Evolutionary conservation across 2,888 invertebrate genomes (phyloP), one percentile per base, ranked within the genome.

Genomic region (Troilus luridus): DNA sequence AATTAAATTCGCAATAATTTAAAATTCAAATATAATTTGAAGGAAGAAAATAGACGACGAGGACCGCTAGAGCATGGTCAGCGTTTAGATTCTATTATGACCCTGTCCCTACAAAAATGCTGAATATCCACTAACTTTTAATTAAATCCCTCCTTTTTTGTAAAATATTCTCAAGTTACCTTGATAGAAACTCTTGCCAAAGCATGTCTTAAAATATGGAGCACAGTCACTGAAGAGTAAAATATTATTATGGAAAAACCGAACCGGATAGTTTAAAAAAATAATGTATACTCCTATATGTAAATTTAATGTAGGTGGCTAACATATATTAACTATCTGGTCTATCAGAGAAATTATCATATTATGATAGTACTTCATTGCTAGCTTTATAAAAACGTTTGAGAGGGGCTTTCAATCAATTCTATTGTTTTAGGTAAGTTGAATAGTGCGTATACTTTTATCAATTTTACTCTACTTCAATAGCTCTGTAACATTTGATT

Each of bases 121-220:
- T 77, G 72, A 77, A 77, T 77, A 77, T 77, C 72, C 41, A 17
- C 41, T 19, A 77, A 77, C 72, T 77, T 77, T 77, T 77, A 77
- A 77, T 77, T 77, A 77, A 77, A 77, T 77, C 72, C 12, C 9
- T 19, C 19, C 41, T 77, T 77, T 27, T 19, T 27, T 8, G 17
- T 77, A 77, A 77, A 41, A 77, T 77, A 77, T 77, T 77, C 72
- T 77, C 7, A 77, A 77, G 41, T 27, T 7, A 17, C 41, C 8
- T 27, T 17, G 19, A 41, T 17, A 9, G 41, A 77, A 77, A 77
- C 17, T 77, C 72, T 77, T 77, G 72, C 19, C 17, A 77, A 72
- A 77, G 41, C 41, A 77, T 41, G 72, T 77, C 27, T 17, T 19
- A 41, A 17, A 41, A 41, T 41, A 77, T 7, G 27, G 27, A 27